Conservation (phyloP, 2,797 vertebrate genomes). For the Macropodus opercularis region DNA sequence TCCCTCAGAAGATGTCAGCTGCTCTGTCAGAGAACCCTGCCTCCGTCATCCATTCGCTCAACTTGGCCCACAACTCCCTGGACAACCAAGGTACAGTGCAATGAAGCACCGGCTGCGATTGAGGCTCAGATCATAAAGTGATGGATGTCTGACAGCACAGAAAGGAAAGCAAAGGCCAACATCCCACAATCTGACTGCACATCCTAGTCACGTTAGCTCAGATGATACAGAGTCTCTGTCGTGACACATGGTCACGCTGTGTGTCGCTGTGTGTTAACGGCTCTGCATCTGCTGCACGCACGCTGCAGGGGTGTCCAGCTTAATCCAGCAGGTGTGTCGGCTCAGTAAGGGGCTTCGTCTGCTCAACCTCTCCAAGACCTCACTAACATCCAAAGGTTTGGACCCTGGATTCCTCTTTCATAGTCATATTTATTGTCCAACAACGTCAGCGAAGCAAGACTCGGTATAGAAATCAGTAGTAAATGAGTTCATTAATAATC, state of each 20-base stretch:
- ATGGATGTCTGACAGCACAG: no score
- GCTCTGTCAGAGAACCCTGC: constrained; percentile 90
- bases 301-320: constrained; percentile 83
- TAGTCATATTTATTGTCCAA: not conserved
- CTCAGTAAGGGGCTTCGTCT: constrained; percentile 90
- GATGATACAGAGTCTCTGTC: no score
- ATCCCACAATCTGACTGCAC: no score
- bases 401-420: not conserved
- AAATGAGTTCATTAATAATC: constrained; percentile 2
- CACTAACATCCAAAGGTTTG: constrained; percentile 89
- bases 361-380: constrained; percentile 92
- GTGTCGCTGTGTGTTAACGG: not conserved
- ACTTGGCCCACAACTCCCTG: constrained; percentile 90
- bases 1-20: constrained; percentile 90
- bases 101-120: not conserved
- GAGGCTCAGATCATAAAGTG: not conserved
- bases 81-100: constrained; percentile 93
- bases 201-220: no score
- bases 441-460: not conserved
- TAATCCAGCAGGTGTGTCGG: constrained; percentile 91
- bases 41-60: constrained; percentile 89
- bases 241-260: not conserved
- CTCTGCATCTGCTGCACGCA: constrained; percentile 1
- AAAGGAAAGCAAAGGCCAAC: no score
- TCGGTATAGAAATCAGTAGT: not conserved